Conservation (phyloP, 1,140 invertebrate genomes). For the Drepana arcuata region DNA sequence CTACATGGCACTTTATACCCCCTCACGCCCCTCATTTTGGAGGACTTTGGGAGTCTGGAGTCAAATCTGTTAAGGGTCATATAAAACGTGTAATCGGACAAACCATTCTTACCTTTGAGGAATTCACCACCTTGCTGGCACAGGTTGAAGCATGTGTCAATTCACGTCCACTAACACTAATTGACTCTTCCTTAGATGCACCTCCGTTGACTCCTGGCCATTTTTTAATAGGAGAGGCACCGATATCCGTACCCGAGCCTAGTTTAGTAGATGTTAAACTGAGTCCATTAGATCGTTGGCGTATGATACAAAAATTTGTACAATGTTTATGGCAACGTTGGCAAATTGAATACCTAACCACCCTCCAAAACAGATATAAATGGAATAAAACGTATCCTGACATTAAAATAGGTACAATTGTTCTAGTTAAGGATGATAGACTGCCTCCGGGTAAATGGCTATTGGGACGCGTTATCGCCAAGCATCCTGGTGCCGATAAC, state of each 20-base stretch:
- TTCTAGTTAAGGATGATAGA: constrained; percentile 14
- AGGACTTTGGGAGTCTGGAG: constrained; percentile 25
- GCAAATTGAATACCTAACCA: constrained; percentile 22
- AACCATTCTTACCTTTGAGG: constrained; percentile 22
- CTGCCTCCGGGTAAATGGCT: constrained; percentile 8
- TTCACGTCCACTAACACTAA: constrained; percentile 17
- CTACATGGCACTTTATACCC: constrained; percentile 33
- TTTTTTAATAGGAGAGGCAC: constrained; percentile 30
- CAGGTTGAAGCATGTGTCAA: constrained; percentile 35
- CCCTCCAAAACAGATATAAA: constrained; percentile 21
- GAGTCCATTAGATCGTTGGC: constrained; percentile 9
- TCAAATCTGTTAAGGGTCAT: constrained; percentile 22
- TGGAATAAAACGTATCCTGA: constrained; percentile 13
- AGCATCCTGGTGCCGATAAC: constrained; percentile 10
- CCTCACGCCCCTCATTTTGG: constrained; percentile 20
- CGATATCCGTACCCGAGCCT: constrained; percentile 10
- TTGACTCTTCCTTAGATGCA: constrained; percentile 20
- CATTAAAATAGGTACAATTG: constrained; percentile 24
- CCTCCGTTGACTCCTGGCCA: constrained; percentile 31
- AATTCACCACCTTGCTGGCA: constrained; percentile 26
- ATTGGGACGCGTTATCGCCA: constrained; percentile 7
- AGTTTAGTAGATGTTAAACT: constrained; percentile 2
- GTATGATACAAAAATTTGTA: constrained; percentile 11
- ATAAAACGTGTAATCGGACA: constrained; percentile 11
- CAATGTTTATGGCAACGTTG: constrained; percentile 13